These are phyloP conservation scores for Muntiacus muntjak DNA, from an alignment of 2,113 vertebrate genomes.

Conservation along the genomic window DNA sequence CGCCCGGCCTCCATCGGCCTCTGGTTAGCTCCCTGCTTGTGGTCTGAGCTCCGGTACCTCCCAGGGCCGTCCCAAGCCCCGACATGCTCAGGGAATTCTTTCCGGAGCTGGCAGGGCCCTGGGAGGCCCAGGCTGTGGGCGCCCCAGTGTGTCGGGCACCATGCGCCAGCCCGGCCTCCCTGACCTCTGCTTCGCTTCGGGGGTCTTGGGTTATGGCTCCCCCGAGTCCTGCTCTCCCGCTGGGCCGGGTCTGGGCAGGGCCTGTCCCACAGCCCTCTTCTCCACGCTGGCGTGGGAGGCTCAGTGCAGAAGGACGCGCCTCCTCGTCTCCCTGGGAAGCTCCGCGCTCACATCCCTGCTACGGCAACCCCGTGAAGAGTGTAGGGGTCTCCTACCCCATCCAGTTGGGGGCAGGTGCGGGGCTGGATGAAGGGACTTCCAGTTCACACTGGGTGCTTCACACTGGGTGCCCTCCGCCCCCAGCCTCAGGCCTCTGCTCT, in stretches of 20 bases:
- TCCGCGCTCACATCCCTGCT: not conserved
- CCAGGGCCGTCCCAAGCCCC: not conserved
- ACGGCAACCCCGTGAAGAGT: not conserved
- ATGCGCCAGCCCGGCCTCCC: not conserved
- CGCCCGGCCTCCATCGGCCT: not conserved
- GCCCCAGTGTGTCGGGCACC: not conserved
- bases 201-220: not conserved
- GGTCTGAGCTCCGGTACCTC: not conserved
- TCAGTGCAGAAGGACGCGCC: not conserved
- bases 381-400: not conserved
- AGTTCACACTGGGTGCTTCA: not conserved
- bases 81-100: not conserved
- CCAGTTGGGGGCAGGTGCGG: not conserved
- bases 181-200: not conserved
- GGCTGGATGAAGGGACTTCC: not conserved
- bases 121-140: not conserved
- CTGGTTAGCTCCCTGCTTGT: not conserved
- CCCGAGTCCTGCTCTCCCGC: not conserved
- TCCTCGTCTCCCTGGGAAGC: not conserved
- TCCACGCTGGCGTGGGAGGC: not conserved
- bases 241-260: not conserved
- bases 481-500: not conserved
- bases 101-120: not conserved
- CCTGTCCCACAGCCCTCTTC: not conserved
- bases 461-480: accelerated